Evolutionary conservation across 2,888 invertebrate genomes (phyloP).

Genomic region (Clepsis dumicolana): DNA sequence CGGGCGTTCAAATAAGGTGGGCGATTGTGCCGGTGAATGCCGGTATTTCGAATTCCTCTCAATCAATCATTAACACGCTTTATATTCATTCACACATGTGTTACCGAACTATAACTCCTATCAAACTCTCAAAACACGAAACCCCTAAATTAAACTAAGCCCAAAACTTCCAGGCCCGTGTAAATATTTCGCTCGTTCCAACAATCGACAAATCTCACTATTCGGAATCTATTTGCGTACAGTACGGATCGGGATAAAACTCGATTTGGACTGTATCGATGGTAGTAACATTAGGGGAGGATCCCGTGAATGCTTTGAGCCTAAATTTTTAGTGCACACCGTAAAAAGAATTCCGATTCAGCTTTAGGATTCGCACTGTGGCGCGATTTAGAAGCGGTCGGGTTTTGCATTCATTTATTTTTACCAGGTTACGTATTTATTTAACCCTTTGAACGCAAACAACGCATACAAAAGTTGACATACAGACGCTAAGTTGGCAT

Average conservation of each 20-base stretch:
- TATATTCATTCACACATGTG: neutral
- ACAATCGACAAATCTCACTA: slow-evolving; percentile 47
- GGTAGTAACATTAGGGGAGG: slow-evolving; percentile 77
- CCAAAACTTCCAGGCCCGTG: slow-evolving; percentile 23
- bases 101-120: neutral
- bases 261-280: slow-evolving; percentile 68
- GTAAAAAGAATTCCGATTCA: slow-evolving; percentile 84
- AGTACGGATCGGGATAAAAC: slow-evolving; percentile 67
- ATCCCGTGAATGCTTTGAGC: slow-evolving; percentile 77
- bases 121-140: neutral
- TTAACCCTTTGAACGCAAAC: no score
- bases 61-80: neutral
- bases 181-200: slow-evolving; percentile 40
- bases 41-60: neutral
- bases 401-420: neutral
- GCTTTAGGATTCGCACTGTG: slow-evolving; percentile 67
- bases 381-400: slow-evolving; percentile 47
- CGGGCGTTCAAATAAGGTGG: no score
- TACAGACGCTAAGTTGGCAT: no score
- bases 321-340: slow-evolving; percentile 82
- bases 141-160: neutral
- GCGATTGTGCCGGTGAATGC: no score
- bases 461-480: no score
- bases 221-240: slow-evolving; percentile 69
- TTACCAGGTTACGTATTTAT: neutral